Evolutionary conservation across 2,797 vertebrate species (phyloP), one percentile per base, ranked within the genome.

Genomic region (Siniperca undulata): DNA sequence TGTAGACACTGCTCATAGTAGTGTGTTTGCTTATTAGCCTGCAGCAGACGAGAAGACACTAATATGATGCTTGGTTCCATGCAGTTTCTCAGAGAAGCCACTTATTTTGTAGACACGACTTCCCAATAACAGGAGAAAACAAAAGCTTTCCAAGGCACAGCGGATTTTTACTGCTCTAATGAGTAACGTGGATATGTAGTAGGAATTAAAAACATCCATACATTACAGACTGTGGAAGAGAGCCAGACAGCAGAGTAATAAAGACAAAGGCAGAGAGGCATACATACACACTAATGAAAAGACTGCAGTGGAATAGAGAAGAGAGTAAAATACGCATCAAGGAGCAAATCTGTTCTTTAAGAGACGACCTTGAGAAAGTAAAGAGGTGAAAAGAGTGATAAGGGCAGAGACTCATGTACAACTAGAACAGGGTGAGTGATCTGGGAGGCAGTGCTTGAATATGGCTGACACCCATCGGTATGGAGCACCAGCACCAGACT

Each of bases 11-110:
- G 46, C 74, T 58, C 50, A 38, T 6, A 2, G 34, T 3, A 0
- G 11, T 3, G 42, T 52, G 55, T 82, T 84, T 69, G 73, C 71
- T 73, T 46, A 76, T 81, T 69, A 64, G 74, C 80, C 87, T 11
- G 68, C 74, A 58, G 82, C 72, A 42, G 16, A 44, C 16, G 13
- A 60, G 27, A 6, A 74, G 76, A 70, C 68, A 0, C 70, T 82
- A 68, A 82, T 64, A 38, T 7, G 17, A 55, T 11, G 60, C 75
- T 81, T 74, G 30, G 83, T 67, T 87, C 40, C 56, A 48, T 3
- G 70, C 74, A 55, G 74, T 22, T 77, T 50, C 10, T 1, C 61
- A 13, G 38, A 19, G 70, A 77, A 74, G 56, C 30, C 30, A 27
- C 53, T 74, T 55, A 52, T 66, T 71, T 12, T 62, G 50, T 4